A percentile compares a stretch with the other conserved stretches of the same genome.
These are phyloP conservation scores for Noctua comes DNA, from an alignment of 2,888 invertebrate genomes.

Conservation along the genomic window DNA sequence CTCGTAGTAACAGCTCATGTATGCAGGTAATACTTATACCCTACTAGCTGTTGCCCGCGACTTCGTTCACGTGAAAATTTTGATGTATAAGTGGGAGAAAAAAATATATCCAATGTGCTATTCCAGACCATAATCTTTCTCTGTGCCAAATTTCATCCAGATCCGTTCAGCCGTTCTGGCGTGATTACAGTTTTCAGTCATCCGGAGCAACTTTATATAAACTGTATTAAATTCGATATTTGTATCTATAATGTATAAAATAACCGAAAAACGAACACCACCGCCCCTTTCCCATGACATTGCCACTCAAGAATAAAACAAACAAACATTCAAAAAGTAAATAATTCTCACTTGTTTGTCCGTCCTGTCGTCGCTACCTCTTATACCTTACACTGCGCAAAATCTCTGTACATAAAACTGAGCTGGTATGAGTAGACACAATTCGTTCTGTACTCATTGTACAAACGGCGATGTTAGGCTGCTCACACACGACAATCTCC, in stretches of 20 bases:
- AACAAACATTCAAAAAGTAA: background rate
- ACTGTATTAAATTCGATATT: background rate
- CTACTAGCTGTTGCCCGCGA: no score
- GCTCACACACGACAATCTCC: slow-evolving; percentile 61
- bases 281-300: background rate
- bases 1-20: background rate
- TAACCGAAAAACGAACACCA: background rate
- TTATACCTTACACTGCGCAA: slow-evolving; percentile 20
- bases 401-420: slow-evolving; percentile 64
- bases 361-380: slow-evolving; percentile 25
- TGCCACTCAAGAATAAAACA: background rate
- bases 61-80: no score
- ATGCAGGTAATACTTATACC: no score
- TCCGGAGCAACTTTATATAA: background rate
- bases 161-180: no score
- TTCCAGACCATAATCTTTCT: no score
- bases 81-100: no score
- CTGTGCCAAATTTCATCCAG: no score
- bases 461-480: slow-evolving; percentile 71
- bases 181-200: no score
- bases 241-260: background rate
- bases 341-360: background rate
- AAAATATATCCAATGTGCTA: no score
- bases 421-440: slow-evolving; percentile 69
- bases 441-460: slow-evolving; percentile 73